Evolutionary conservation across 2,113 vertebrate genomes (phyloP).

Genomic region (Amphilophus citrinellus): DNA sequence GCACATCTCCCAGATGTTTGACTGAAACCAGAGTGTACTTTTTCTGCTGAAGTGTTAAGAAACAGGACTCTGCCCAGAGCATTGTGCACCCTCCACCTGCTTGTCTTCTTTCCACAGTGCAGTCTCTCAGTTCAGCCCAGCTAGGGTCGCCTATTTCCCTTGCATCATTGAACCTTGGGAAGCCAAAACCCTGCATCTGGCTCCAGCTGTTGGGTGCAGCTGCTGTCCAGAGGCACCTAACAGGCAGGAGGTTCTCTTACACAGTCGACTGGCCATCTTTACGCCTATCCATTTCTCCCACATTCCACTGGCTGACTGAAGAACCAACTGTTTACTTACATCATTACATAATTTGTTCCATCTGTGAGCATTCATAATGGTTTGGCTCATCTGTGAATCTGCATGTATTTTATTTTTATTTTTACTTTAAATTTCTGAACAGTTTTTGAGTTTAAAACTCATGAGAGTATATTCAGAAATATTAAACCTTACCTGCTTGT

Average conservation of each 20-base stretch:
- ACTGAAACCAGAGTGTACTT: no score
- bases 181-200: neutral
- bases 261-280: neutral
- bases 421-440: neutral
- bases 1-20: no score
- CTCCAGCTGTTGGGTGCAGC: neutral
- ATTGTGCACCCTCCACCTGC: neutral
- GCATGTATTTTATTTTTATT: neutral
- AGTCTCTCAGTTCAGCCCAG: neutral
- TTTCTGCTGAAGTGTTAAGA: no score
- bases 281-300: neutral
- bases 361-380: neutral
- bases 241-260: neutral
- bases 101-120: neutral
- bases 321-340: neutral
- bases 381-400: neutral
- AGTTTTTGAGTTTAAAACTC: no score
- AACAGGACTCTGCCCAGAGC: no score
- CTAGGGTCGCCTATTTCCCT: neutral
- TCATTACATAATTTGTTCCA: neutral
- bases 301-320: neutral
- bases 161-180: neutral
- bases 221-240: neutral
- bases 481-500: constrained; percentile 89
- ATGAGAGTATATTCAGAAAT: no score